Percentiles rank a stretch among this genome's conserved stretches.
Conservation (phyloP, 2,113 vertebrate species). For the Mastomys coucha region DNA sequence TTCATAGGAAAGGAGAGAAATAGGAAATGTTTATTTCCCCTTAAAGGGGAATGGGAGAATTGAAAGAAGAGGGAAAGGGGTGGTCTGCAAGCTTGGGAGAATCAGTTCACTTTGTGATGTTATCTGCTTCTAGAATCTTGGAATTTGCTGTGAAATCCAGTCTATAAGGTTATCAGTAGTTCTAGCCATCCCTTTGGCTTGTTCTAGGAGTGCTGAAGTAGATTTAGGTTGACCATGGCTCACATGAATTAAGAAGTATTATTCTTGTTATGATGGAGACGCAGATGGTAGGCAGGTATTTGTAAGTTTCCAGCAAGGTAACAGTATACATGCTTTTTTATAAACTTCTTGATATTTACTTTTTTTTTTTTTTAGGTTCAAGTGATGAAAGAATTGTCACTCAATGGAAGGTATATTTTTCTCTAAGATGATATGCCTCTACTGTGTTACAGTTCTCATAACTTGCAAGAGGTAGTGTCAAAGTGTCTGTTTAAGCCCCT, state of each 20-base stretch:
- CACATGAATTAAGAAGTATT: neutral
- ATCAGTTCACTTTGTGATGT: constrained; percentile 32
- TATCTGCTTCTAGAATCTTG: neutral
- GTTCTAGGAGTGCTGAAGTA: neutral
- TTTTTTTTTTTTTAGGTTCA: neutral
- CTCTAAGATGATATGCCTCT: neutral
- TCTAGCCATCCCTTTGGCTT: neutral
- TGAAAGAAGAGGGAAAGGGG: neutral
- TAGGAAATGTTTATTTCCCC: neutral
- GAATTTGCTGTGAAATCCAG: neutral
- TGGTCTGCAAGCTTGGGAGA: neutral
- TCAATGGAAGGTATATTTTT: neutral
- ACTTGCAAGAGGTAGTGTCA: neutral
- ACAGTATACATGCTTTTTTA: neutral
- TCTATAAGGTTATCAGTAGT: neutral
- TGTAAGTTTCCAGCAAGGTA: constrained; percentile 1
- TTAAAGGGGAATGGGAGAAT: neutral
- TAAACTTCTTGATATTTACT: neutral
- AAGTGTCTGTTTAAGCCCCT: neutral
- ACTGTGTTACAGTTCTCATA: neutral
- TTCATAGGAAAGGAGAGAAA: neutral
- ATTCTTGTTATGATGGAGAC: neutral
- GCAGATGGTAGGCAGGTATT: neutral
- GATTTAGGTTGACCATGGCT: neutral
- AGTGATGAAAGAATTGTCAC: neutral